Evolutionary conservation across 2,797 vertebrate genomes (phyloP).

Genomic region (Gila robusta): DNA sequence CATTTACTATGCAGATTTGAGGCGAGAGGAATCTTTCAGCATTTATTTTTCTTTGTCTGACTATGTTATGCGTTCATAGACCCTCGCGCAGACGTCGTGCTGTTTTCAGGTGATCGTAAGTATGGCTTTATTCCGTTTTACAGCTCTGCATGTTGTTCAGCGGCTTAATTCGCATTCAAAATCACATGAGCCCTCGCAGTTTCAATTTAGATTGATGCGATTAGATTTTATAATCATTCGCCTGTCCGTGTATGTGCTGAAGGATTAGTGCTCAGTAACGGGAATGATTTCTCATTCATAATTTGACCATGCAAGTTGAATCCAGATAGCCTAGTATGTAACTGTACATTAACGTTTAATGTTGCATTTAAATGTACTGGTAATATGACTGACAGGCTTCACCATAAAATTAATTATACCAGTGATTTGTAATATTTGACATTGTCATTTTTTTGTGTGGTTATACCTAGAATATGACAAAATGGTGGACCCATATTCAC

Average conservation of each 20-base stretch:
- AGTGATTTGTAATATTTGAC: neutral
- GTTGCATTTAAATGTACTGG: neutral
- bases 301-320: neutral
- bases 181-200: slow-evolving; percentile 41
- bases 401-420: too few relatives aligned
- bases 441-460: neutral
- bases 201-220: slow-evolving; percentile 5
- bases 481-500: slow-evolving; percentile 4
- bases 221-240: slow-evolving; percentile 11
- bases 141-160: neutral
- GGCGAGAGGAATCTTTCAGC: slow-evolving; percentile 10
- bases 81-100: neutral
- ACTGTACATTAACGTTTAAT: neutral
- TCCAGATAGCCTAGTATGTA: neutral
- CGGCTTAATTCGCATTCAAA: slow-evolving; percentile 33
- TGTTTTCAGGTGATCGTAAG: slow-evolving; percentile 26
- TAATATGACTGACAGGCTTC: neutral
- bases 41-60: slow-evolving; percentile 34
- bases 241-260: neutral
- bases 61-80: slow-evolving; percentile 3
- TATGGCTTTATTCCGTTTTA: neutral
- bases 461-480: neutral
- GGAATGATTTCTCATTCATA: neutral
- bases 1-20: slow-evolving; percentile 28
- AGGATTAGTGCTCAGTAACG: neutral